Percentiles rank a stretch among this genome's conserved stretches.
Conservation (phyloP, 2,113 vertebrate species). For the Amazona guildingii region DNA sequence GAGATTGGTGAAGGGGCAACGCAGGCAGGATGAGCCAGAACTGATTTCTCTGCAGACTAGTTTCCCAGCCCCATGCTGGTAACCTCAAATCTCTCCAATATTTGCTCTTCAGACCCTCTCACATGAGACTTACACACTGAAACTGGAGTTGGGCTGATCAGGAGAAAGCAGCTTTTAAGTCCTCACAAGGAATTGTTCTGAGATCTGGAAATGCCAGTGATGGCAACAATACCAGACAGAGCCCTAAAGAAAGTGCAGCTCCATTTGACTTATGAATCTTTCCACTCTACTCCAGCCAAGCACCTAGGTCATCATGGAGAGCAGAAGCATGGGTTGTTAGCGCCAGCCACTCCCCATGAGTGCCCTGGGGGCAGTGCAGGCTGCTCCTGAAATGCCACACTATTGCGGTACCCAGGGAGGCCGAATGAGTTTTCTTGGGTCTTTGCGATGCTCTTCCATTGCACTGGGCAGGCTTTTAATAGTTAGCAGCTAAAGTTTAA, state of each 20-base stretch:
- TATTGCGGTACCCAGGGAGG: accelerated
- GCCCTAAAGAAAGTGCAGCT: background rate
- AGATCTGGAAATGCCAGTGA: background rate
- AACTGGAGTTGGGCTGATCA: background rate
- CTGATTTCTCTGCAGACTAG: background rate
- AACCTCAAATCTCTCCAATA: background rate
- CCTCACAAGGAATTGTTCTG: background rate
- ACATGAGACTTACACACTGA: background rate
- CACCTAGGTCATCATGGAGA: background rate
- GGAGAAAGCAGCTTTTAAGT: background rate
- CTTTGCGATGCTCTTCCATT: background rate
- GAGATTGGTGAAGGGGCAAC: background rate
- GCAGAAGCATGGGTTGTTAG: background rate
- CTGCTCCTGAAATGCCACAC: accelerated
- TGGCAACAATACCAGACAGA: background rate
- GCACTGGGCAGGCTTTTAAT: background rate
- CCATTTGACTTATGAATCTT: background rate
- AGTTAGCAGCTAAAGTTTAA: accelerated
- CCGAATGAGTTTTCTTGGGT: background rate
- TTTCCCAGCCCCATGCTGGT: background rate
- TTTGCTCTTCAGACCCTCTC: background rate
- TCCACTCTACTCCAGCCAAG: background rate
- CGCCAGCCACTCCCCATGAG: background rate
- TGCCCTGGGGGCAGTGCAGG: background rate
- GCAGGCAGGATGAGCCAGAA: background rate